phyloP scores from a whole-genome alignment of 2,888 invertebrate species.

The Atethmia centrago region DNA sequence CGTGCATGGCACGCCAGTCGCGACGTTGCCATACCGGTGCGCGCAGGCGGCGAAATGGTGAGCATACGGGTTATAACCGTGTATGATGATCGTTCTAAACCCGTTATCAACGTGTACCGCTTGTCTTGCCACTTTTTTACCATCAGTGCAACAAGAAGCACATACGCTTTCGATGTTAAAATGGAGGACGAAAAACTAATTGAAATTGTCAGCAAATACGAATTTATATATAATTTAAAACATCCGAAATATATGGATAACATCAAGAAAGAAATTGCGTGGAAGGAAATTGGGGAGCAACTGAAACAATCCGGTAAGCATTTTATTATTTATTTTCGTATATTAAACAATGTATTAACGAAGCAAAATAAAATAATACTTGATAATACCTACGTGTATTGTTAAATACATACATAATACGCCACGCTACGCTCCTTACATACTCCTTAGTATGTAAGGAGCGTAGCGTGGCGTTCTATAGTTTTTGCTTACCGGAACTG shows the following conservation, averaged over 20 bases:
- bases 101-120: too few relatives aligned
- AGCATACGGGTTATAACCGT: not conserved
- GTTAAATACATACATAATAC: not conserved
- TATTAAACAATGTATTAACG: not conserved
- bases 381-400: not conserved
- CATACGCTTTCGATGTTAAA: not conserved
- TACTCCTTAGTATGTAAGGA: too few relatives aligned
- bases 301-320: constrained; percentile 12
- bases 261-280: constrained; percentile 9
- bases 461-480: too few relatives aligned
- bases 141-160: not conserved
- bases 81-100: not conserved
- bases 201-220: constrained; percentile 9
- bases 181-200: constrained; percentile 24
- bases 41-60: not conserved
- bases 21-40: constrained; percentile 17
- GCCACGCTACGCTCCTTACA: too few relatives aligned
- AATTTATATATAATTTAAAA: constrained; percentile 21
- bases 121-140: not conserved
- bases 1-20: not conserved
- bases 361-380: not conserved
- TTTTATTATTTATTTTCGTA: not conserved
- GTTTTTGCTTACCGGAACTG: too few relatives aligned
- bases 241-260: constrained; percentile 26
- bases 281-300: constrained; percentile 15